Percentiles rank a stretch among this genome's conserved stretches.
Evolutionary conservation across 2,888 invertebrate species (phyloP).

Genomic region (Chouioia cunea): DNA sequence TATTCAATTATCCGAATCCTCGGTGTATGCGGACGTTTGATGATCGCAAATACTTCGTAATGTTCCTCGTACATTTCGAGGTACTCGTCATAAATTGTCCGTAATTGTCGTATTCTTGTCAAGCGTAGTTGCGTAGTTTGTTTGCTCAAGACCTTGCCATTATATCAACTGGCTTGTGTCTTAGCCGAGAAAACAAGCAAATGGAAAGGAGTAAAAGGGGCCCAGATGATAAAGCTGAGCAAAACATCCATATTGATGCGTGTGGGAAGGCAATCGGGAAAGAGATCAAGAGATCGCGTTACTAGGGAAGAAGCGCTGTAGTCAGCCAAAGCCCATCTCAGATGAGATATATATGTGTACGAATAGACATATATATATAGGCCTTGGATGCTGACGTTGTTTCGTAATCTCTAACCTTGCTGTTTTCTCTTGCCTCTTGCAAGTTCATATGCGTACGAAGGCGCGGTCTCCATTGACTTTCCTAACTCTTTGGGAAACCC

Average conservation of each 20-base stretch:
- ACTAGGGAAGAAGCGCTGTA: conserved; percentile 3
- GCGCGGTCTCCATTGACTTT: conserved; percentile 36
- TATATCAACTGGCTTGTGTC: no score
- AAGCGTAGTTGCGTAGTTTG: conserved; percentile 4
- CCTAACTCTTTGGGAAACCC: conserved; percentile 46
- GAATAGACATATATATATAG: no score
- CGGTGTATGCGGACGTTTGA: no score
- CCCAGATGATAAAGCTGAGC: not conserved
- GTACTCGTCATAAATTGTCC: no score
- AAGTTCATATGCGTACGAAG: not conserved
- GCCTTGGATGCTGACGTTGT: conserved; percentile 57
- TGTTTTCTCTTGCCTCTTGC: conserved; percentile 53
- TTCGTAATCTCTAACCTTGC: conserved; percentile 63
- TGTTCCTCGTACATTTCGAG: no score
- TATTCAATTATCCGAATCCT: no score
- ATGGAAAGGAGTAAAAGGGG: conserved; percentile 18
- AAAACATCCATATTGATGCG: not conserved
- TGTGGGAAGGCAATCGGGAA: conserved; percentile 9
- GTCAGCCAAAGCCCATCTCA: not conserved
- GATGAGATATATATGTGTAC: conserved; percentile 2
- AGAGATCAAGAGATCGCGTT: conserved; percentile 20
- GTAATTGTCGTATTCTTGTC: conserved; percentile 17
- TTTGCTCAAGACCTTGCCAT: conserved; percentile 3
- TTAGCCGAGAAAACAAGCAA: conserved; percentile 21
- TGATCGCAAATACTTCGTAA: no score